Conservation (phyloP, 2,113 vertebrate species). For the Oceanites oceanicus region DNA sequence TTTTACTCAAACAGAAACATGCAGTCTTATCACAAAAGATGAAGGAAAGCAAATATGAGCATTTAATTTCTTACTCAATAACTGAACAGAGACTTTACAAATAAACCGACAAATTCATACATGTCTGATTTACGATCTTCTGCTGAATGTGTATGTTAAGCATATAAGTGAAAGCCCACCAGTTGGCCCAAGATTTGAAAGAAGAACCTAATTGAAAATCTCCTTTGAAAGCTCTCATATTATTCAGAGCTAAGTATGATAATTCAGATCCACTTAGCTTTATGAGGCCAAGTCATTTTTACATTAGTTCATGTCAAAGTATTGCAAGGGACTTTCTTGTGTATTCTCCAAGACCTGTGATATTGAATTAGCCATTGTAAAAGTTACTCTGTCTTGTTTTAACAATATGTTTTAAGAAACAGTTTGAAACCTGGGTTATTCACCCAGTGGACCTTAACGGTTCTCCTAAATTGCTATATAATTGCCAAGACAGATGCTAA, state of each 20-base stretch:
- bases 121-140: background rate
- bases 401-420: background rate
- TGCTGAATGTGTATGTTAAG: background rate
- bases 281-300: background rate
- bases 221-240: background rate
- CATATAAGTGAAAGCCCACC: background rate
- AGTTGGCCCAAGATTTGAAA: background rate
- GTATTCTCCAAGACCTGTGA: background rate
- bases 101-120: background rate
- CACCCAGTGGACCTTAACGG: background rate
- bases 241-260: background rate
- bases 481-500: constrained; percentile 36
- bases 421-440: background rate
- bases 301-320: background rate
- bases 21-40: background rate
- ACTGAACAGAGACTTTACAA: background rate
- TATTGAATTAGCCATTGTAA: background rate
- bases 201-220: background rate
- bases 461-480: constrained; percentile 35
- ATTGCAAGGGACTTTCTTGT: background rate
- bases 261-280: background rate
- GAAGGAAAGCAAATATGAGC: background rate
- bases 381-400: background rate
- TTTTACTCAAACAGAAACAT: background rate
- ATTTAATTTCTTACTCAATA: background rate